Conservation (phyloP, 2,888 invertebrate species). For the Dermolepida albohirtum region DNA sequence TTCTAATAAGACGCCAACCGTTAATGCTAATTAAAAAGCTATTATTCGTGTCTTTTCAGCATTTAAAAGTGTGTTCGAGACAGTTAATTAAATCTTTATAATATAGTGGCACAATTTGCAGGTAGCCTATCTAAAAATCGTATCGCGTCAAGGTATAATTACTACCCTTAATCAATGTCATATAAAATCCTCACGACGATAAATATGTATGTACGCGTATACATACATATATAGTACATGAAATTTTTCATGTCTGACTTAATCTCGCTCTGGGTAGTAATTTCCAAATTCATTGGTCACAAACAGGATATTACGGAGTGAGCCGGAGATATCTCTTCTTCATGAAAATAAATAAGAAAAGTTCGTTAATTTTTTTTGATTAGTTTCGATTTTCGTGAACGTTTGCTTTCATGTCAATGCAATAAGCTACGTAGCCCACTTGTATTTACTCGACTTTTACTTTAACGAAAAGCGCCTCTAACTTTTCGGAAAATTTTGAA, state of each 20-base stretch:
- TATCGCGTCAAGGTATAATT: background rate
- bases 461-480: background rate
- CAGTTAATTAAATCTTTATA: no score
- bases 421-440: no score
- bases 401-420: no score
- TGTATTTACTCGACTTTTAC: background rate
- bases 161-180: slow-evolving; percentile 10
- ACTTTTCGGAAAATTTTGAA: background rate
- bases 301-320: slow-evolving; percentile 20
- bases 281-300: slow-evolving; percentile 26
- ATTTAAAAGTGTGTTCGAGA: no score
- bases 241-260: slow-evolving; percentile 15
- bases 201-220: background rate
- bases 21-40: no score
- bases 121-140: slow-evolving; percentile 43
- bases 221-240: background rate
- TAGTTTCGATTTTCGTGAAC: no score
- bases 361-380: no score
- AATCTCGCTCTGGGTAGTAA: slow-evolving; percentile 10
- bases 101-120: slow-evolving; percentile 47
- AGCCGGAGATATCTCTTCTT: background rate
- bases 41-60: no score
- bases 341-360: no score
- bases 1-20: no score
- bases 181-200: background rate